These are phyloP conservation scores for Microcebus ravelobensis DNA, from an alignment of 2,113 vertebrate genomes.

Conservation along the genomic window DNA sequence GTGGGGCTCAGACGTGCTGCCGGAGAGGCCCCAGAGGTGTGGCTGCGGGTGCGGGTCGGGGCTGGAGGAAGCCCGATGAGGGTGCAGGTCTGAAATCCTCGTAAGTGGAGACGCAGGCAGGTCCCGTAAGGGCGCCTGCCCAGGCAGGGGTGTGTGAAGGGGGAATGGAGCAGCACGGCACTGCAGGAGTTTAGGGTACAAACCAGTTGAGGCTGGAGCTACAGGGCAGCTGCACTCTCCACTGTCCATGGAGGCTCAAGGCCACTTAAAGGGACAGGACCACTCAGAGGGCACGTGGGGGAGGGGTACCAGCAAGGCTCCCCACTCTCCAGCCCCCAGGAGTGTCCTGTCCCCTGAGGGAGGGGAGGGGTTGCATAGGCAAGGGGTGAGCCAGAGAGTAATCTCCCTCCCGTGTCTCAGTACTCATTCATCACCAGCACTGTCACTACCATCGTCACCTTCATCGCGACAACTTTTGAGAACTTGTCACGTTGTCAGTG, in stretches of 20 bases:
- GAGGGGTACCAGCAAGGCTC: neutral
- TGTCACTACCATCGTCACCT: no score
- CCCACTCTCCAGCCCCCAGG: neutral
- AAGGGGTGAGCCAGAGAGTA: neutral
- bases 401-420: accelerated
- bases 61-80: neutral
- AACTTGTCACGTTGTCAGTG: neutral
- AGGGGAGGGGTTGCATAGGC: neutral
- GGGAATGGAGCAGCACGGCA: neutral
- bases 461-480: neutral
- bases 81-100: neutral
- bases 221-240: neutral
- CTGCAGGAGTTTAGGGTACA: neutral
- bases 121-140: neutral
- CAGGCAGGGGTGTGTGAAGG: accelerated
- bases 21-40: neutral
- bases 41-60: neutral
- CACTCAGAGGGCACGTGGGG: neutral
- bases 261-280: neutral
- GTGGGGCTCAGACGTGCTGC: neutral
- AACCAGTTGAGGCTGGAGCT: neutral
- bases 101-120: neutral
- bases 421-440: neutral
- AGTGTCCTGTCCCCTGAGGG: neutral
- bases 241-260: neutral